A percentile compares a stretch with the other conserved stretches of the same genome.
Evolutionary conservation across 2,113 vertebrate genomes (phyloP).

Genomic region (Suricata suricatta): DNA sequence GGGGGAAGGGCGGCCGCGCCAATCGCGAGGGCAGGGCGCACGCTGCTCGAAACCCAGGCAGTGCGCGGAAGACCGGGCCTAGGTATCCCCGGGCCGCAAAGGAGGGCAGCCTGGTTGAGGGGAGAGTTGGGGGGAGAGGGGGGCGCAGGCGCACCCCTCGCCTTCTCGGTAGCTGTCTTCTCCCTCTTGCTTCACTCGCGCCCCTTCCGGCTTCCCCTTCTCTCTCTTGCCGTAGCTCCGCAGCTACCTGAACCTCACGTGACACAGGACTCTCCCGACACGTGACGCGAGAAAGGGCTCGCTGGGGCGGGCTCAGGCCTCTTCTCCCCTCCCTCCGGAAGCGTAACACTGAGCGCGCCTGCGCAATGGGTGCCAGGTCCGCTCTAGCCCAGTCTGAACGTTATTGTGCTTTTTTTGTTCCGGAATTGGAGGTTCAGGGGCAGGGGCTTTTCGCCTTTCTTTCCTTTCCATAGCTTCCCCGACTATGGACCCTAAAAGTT

Average conservation of each 20-base stretch:
- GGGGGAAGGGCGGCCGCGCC: constrained; percentile 48
- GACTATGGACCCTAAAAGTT: not conserved
- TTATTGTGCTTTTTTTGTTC: not conserved
- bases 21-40: not conserved
- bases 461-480: not conserved
- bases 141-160: not conserved
- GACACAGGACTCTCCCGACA: constrained; percentile 5
- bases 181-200: not conserved
- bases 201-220: constrained; percentile 63
- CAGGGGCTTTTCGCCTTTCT: not conserved
- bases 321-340: constrained; percentile 39
- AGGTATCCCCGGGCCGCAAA: not conserved
- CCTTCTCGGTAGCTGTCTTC: not conserved
- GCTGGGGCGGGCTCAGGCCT: not conserved
- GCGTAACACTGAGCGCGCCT: constrained; percentile 20
- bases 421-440: not conserved
- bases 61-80: not conserved
- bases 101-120: fast-evolving
- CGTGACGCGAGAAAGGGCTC: constrained; percentile 41
- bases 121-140: not conserved
- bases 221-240: constrained; percentile 48
- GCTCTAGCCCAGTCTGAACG: fast-evolving
- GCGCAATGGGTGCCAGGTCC: constrained; percentile 29
- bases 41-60: not conserved
- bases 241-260: constrained; percentile 53